These are phyloP conservation scores for Sminthurides aquaticus DNA, from an alignment of 2,888 invertebrate genomes.

Conservation along the genomic window DNA sequence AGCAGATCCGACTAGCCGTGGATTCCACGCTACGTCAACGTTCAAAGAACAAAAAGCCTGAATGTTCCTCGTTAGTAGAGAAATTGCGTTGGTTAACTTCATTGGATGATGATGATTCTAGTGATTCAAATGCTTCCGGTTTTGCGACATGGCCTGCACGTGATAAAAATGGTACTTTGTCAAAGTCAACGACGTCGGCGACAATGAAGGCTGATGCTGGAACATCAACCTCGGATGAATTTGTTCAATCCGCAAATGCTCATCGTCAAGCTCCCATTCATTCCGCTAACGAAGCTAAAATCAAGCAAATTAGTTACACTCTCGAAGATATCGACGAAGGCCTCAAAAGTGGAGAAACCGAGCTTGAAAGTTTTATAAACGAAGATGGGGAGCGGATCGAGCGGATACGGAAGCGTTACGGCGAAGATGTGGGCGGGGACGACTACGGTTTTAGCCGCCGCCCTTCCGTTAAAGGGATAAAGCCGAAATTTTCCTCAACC, in stretches of 20 bases:
- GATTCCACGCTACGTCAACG: conserved; percentile 56
- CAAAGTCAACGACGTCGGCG: conserved; percentile 26
- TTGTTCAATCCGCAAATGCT: conserved; percentile 37
- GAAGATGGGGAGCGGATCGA: conserved; percentile 77
- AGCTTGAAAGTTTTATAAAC: conserved; percentile 73
- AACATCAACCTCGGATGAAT: conserved; percentile 37
- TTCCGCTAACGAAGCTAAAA: conserved; percentile 40
- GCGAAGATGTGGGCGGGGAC: conserved; percentile 66
- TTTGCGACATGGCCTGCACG: conserved; percentile 43
- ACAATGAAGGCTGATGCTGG: conserved; percentile 42
- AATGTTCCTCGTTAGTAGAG: conserved; percentile 64
- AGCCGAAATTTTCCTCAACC: conserved; percentile 72
- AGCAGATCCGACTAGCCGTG: conserved; percentile 52
- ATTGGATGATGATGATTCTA: conserved; percentile 63
- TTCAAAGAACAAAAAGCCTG: conserved; percentile 52
- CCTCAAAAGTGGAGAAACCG: conserved; percentile 51
- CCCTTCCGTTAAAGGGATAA: conserved; percentile 82
- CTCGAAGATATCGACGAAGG: conserved; percentile 59
- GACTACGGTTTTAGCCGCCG: conserved; percentile 82
- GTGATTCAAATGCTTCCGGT: conserved; percentile 40
- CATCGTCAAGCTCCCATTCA: conserved; percentile 33
- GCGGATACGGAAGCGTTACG: conserved; percentile 66
- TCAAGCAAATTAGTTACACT: conserved; percentile 53
- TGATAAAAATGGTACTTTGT: conserved; percentile 38
- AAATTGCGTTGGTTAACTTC: conserved; percentile 78